Evolutionary conservation across 2,888 invertebrate species (phyloP), one percentile per base, ranked within the genome.

Genomic region (Orchestes rusci): DNA sequence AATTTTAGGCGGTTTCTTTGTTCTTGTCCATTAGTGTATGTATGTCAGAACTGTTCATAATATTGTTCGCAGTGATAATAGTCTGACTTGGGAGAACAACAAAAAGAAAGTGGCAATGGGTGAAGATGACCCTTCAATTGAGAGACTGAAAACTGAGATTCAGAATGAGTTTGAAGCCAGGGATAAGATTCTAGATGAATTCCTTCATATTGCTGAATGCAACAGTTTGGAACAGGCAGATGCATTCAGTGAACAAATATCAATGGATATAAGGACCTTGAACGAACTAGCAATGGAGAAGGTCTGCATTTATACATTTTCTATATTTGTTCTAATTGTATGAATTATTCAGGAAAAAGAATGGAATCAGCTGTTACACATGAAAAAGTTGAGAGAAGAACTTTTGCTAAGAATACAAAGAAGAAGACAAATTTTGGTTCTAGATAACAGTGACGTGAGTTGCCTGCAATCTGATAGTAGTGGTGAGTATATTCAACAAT

Each of bases 301-400:
- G 64, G 50, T 50, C 38, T 35, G n/a, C 23, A 20, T 16, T 16
- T 16, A 40, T 2, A 32, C 10, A 4, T n/a, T n/a, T n/a, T n/a
- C n/a, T n/a, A n/a, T n/a, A n/a, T n/a, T n/a, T n/a, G 12, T 37
- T 19, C 2, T 37, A 12, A 20, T n/a, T 20, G 7, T 2, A 7
- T 12, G 27, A 37, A 12, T 37, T 45, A 12, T 39, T 30, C 28
- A 50, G 49, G 91, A 91, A 69, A 76, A 80, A 56, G 90, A 91
- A 65, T 87, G 88, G 84, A 88, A 90, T 63, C 82, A 84, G 47
- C 80, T 91, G 40, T 65, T 90, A 10, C 82, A 86, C 59, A 70
- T 88, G 53, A 85, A 85, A 62, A 88, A 88, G 64, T 75, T 89
- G 3, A 90, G 91, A 69, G 87, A 90, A 60, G 89, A 90, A 61